Base-by-base conservation (phyloP, 64 coral and sea anemone species). In the Montipora cactus region DNA sequence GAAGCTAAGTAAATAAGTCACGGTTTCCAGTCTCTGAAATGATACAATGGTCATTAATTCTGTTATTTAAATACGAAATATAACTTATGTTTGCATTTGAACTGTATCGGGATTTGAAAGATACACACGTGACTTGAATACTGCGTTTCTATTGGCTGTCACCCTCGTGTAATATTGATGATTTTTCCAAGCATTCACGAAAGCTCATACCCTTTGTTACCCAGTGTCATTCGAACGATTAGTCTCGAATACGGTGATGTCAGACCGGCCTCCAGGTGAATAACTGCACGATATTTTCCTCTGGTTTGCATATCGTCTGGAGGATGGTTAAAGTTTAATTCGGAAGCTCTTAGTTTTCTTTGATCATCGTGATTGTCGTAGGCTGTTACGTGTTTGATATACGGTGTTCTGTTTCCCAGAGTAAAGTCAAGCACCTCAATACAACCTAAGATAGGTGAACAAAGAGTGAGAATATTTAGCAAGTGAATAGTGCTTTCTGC, bases 161-260 rank as follows among this genome's bases (percentile, higher is more conserved):
- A 37, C 37, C 37, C 37, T 37, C 37, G 37, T 37, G 37, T 37
- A 37, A 37, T 37, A 37, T 37, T 37, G 37, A 37, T 37, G 37
- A 37, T 37, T 37, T 37, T 37, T 37, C 37, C 37, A 37, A 37
- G 37, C 37, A 37, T 37, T 37, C 37, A 37, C 37, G 37, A 11
- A 57, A 78, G 47, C 46, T 12, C 89, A 7, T 81, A 95, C 94
- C 94, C 89, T 55, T 90, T 87, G 77, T 95, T 95, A n/a, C 88
- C 89, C 14, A 95, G 94, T 79, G 74, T 95, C 25, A 95, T 74
- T 53, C 94, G 80, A 9, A 95, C 86, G 13, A 95, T 89, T 75
- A 95, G 91, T 74, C 89, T 84, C 4, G 94, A 80, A 19, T 95
- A 89, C n/a, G 94, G 94, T 53, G 94, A 95, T 71, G 89, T 75